phyloP scores from a whole-genome alignment of 2,888 invertebrate species.

The Protonemura montana region DNA sequence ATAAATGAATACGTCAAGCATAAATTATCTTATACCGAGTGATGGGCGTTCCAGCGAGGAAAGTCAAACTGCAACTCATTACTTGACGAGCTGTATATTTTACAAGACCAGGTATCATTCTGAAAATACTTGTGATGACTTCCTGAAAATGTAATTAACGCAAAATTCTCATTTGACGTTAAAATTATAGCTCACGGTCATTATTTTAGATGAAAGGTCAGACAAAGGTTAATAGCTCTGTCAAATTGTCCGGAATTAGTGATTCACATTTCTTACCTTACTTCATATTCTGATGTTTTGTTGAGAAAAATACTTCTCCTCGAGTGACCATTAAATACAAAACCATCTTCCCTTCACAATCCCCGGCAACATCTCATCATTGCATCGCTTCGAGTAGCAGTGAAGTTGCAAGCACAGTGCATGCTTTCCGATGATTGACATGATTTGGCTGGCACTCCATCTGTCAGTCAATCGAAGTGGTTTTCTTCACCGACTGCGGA shows the following conservation, averaged over 20 bases:
- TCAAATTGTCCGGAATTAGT: conserved; percentile 42
- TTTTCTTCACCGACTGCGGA: not conserved
- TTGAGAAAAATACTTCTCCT: conserved; percentile 27
- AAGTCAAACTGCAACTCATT: not conserved
- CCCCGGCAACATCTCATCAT: not conserved
- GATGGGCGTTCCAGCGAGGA: not conserved
- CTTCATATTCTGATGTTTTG: conserved; percentile 28
- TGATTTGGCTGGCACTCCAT: not conserved
- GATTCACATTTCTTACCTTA: conserved; percentile 24
- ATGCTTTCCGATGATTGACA: conserved; percentile 14
- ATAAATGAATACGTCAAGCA: conserved; percentile 12
- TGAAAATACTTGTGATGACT: conserved; percentile 13
- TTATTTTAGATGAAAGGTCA: conserved; percentile 40
- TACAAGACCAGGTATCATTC: conserved; percentile 14
- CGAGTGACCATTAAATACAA: not conserved
- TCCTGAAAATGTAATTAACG: conserved; percentile 38
- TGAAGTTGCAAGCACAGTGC: too few relatives aligned
- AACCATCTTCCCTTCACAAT: not conserved
- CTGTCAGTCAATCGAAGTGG: conserved; percentile 13
- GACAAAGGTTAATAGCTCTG: conserved; percentile 48
- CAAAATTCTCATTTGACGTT: conserved; percentile 28
- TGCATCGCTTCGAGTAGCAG: not conserved
- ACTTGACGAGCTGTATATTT: not conserved
- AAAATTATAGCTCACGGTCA: conserved; percentile 41
- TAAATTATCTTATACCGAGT: not conserved